Base-by-base conservation (phyloP, 64 coral and sea anemone genomes). In the Astreopora myriophthalma region DNA sequence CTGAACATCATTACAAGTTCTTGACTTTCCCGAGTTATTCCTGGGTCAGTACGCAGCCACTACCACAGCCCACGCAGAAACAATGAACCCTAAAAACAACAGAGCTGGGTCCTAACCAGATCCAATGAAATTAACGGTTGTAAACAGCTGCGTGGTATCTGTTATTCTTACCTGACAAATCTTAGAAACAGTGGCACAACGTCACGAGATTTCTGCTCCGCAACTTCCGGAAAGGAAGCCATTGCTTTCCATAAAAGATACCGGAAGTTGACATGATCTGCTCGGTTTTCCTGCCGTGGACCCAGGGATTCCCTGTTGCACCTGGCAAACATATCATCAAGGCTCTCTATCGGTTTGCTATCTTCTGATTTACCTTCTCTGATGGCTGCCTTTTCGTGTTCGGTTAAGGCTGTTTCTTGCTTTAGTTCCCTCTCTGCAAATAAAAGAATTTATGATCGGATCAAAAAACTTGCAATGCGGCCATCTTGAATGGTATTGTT, bases 171-270 rank as follows among this genome's bases (percentile, higher is more conserved):
- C 95, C 91, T 87, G 25, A 93, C 93, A 87, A 96, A 96, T 36
- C 95, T 76, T 35, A 96, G 75, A 48, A 96, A 37, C 26, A 96
- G 52, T 2, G 91, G 86, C 4, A 96, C 95, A 29, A 96, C 60
- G 67, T 93, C 91, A 72, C 87, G 80, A 38, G 95, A 96, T 14
- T 80, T 93, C 19, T 73, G 81, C 23, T 96, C 95, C 8, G 76
- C 91, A 48, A 96, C 65, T 12, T 81, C 91, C 6, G 91, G 81
- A 89, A 96, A 96, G 36, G 90, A 92, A 14, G 87, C 79, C 95
- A 96, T 93, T 6, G 95, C 79, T 74, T 96, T 90, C 95, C 95
- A 96, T 74, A 96, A 48, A 31, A 96, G 70, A 35, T 85, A 52
- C 9, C 95, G 87, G 60, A 93, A 96, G 91, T 96, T 96, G 12